Evolutionary conservation across 2,113 vertebrate genomes (phyloP).

Genomic region (Cardinalis cardinalis): DNA sequence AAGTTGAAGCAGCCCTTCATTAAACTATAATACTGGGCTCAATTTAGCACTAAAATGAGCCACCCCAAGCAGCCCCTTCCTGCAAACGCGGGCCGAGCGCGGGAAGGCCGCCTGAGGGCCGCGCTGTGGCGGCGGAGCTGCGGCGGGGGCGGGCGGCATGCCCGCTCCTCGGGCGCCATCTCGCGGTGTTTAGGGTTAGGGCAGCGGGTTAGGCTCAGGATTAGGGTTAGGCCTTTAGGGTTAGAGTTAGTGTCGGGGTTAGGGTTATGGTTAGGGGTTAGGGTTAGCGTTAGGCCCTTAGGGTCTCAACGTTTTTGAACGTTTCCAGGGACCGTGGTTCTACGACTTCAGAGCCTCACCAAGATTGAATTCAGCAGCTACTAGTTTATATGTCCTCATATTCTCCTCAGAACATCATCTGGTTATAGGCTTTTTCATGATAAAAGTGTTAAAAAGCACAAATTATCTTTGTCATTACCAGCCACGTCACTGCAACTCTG

Average conservation of each 20-base stretch:
- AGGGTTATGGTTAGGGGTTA: too few relatives aligned
- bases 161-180: constrained; percentile 4
- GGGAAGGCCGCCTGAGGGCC: background rate
- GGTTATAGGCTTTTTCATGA: background rate
- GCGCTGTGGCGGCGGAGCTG: fast-evolving
- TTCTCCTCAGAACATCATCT: background rate
- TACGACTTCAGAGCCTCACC: background rate
- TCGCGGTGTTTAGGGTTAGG: background rate
- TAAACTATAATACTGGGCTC: background rate
- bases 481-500: background rate
- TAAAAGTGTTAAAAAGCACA: background rate
- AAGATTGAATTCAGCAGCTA: background rate
- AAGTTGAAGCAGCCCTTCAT: background rate
- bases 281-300: background rate
- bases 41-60: background rate
- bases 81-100: background rate
- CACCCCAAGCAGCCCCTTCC: background rate
- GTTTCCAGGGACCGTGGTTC: background rate
- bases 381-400: background rate
- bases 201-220: too few relatives aligned
- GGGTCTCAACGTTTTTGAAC: background rate
- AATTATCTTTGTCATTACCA: background rate
- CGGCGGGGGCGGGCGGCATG: background rate
- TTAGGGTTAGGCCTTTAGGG: background rate
- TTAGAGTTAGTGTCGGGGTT: background rate